Evolutionary conservation across 2,888 invertebrate genomes (phyloP), one percentile per base, ranked within the genome.

Genomic region (Tigriopus californicus): DNA sequence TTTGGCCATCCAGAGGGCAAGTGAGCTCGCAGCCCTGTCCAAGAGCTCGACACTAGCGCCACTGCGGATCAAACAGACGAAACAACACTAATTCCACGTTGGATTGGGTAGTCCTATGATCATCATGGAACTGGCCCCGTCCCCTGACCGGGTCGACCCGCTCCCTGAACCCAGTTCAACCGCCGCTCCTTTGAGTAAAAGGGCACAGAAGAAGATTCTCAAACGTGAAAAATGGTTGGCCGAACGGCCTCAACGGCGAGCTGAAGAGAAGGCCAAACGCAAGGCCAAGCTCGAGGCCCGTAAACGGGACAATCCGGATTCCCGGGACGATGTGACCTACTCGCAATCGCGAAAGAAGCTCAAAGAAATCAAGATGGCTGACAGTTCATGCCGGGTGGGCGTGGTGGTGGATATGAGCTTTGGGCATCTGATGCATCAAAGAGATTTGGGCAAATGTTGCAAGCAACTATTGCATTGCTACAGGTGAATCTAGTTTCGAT

Each of bases 351-450:
- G 56, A 13, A 56, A 56, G 33, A 24, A 13, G 12, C 20, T 56
- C 6, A 56, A 56, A 24, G 33, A 52, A 25, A 52, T 33, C 25
- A 44, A 44, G 2, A 56, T 22, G 6, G 18, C 13, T 1, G 46
- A 42, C 18, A 33, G 44, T 13, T 13, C 22, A 12, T 18, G 46
- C 1, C 18, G 20, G 12, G 18, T 42, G 12, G 25, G 44, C 20
- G 25, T 56, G 15, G 25, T 76, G 58, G 76, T 95, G 15, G 95
- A 97, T 70, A 79, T 92, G 67, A 86, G 88, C 67, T 94, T 90
- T 70, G 90, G 91, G 68, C 77, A 86, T 63, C 74, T 87, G 55
- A 97, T 97, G 95, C 82, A 79, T 62, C 85, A 85, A 64, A 83
- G 82, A 71, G 73, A 72, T 64, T 58, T 51, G 18, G 42, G 44